Evolutionary conservation across 2,113 vertebrate species (phyloP).

Genomic region (Chaetura pelagica): DNA sequence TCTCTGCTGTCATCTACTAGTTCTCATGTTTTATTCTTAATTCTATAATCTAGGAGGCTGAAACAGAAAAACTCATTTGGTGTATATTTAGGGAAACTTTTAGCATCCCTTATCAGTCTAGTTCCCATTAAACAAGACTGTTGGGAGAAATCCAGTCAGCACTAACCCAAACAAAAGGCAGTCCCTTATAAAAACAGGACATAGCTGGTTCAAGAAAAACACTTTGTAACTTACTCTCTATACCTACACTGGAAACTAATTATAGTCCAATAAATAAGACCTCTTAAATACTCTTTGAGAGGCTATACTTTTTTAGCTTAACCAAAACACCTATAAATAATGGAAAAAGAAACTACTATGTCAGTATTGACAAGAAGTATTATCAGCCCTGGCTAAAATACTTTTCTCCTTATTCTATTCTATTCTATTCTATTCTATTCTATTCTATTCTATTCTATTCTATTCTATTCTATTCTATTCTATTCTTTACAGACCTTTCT

Average conservation of each 20-base stretch:
- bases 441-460: background rate
- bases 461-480: background rate
- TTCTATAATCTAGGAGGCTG: background rate
- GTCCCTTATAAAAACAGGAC: background rate
- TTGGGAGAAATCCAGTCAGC: background rate
- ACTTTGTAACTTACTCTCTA: background rate
- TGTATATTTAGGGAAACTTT: background rate
- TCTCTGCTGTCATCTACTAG: background rate
- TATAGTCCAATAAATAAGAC: background rate
- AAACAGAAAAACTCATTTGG: background rate
- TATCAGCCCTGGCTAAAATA: background rate
- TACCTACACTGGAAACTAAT: background rate
- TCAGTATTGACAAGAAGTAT: conserved; percentile 37
- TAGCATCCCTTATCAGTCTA: background rate
- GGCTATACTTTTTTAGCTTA: background rate
- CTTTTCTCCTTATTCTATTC: background rate
- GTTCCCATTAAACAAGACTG: background rate
- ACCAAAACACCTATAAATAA: conserved; percentile 14
- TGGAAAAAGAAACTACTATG: conserved; percentile 18
- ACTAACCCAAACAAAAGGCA: background rate
- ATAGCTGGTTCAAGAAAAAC: background rate
- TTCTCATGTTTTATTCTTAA: background rate
- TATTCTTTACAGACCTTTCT: conserved; percentile 17
- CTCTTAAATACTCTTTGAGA: background rate
- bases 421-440: background rate